Base-by-base conservation (phyloP, 2,113 vertebrate species). In the Malaclemys terrapin region DNA sequence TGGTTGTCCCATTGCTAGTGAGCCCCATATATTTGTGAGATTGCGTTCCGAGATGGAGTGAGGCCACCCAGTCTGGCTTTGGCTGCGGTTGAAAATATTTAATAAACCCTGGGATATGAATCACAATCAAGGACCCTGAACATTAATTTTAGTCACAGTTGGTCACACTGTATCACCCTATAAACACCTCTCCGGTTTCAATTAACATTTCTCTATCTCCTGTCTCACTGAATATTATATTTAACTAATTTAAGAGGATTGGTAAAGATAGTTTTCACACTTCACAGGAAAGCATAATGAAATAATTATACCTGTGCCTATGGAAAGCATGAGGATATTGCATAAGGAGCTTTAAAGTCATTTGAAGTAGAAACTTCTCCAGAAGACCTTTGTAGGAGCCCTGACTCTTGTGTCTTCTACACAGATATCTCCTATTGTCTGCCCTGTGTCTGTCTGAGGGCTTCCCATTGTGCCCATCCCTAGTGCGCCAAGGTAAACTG, bases 231-330 rank as follows among this genome's bases (percentile, higher is more conserved):
- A 97, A 98, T 98, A 98, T 98, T 98, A 98, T 98, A 98, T 98
- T 98, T 98, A 98, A 98, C 98, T 98, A 98, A 98, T 98, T 98
- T 98, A 98, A 98, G 97, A 97, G 98, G 97, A 98, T 98, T 97
- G 98, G 98, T 98, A 98, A 98, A 98, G 98, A 98, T 98, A 98
- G 98, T 98, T 98, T 98, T 98, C 98, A 99, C 98, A 99, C 98
- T 98, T 98, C 98, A 98, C 98, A 98, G 98, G 98, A 98, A 98
- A 98, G 98, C 98, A 96, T 98, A 99, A 98, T 98, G 98, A 98
- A 99, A 98, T 98, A 98, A 98, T 99, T 98, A 98, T 98, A 98
- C 97, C 95, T 98, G 95, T 94, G 96, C 97, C 96, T 94, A 97
- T 97, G 98, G 98, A 98, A 98, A 96, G 96, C 98, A 98, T 98